A percentile compares a stretch with the other conserved stretches of the same genome.
These are phyloP conservation scores for Ligdia adustata DNA, from an alignment of 2,888 invertebrate genomes.

Conservation along the genomic window DNA sequence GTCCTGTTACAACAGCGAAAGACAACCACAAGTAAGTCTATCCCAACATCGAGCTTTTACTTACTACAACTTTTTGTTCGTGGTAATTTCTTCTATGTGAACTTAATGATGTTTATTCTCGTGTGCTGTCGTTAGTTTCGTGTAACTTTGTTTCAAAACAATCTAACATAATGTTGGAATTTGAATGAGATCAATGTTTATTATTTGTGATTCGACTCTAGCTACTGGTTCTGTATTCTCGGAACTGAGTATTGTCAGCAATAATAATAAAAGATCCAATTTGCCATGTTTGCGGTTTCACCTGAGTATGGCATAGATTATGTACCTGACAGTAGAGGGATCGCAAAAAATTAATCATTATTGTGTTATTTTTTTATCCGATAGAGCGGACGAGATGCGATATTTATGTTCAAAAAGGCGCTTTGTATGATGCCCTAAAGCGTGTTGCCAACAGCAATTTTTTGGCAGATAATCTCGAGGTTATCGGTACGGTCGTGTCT, in stretches of 20 bases:
- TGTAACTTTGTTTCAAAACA: background rate
- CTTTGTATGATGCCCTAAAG: too few species aligned
- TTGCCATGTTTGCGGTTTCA: slow-evolving; percentile 4
- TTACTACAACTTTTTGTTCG: slow-evolving; percentile 49
- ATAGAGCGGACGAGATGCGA: too few species aligned
- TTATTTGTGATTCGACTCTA: background rate
- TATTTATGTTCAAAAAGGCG: too few species aligned
- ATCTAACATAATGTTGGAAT: too few species aligned
- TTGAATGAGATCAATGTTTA: background rate
- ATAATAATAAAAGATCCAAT: slow-evolving; percentile 7
- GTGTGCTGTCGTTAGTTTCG: slow-evolving; percentile 31
- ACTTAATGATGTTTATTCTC: slow-evolving; percentile 48
- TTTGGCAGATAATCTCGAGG: slow-evolving; percentile 60
- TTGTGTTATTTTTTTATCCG: too few species aligned
- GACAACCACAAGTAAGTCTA: slow-evolving; percentile 70
- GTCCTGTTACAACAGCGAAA: slow-evolving; percentile 70
- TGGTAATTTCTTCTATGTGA: slow-evolving; percentile 50
- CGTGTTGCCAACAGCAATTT: slow-evolving; percentile 41
- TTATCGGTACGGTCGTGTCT: slow-evolving; percentile 50
- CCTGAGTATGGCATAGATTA: background rate
- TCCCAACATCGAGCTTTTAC: slow-evolving; percentile 40
- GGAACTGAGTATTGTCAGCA: slow-evolving; percentile 15
- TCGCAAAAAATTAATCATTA: too few species aligned
- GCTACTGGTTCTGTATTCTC: slow-evolving; percentile 6
- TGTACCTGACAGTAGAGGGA: background rate